A percentile compares a stretch with the other conserved stretches of the same genome.
phyloP scores from a whole-genome alignment of 2,113 vertebrate species.

The Cryptotis parvus region DNA sequence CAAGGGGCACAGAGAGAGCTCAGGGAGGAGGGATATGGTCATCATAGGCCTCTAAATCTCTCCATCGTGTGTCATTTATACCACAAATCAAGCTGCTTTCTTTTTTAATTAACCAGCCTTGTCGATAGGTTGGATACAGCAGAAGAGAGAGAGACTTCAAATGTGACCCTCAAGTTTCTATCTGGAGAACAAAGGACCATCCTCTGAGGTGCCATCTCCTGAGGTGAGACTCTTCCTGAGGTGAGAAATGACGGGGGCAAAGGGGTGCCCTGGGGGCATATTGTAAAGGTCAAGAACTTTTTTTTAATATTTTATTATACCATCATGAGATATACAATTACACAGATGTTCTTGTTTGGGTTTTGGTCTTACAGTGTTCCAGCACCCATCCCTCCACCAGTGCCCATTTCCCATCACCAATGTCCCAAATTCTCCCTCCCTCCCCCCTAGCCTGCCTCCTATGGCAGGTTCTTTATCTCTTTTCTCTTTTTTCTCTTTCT shows the following conservation, averaged over 20 bases:
- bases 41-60: not conserved
- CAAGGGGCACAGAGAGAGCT: not conserved
- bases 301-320: too few species aligned
- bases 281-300: not conserved
- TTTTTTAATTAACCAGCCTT: not conserved
- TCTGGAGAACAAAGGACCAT: not conserved
- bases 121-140: not conserved
- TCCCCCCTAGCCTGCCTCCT: too few species aligned
- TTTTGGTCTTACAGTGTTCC: too few species aligned
- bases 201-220: not conserved
- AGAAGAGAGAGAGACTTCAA: not conserved
- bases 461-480: too few species aligned
- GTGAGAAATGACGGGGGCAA: not conserved
- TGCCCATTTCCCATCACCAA: too few species aligned
- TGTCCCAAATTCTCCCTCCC: too few species aligned
- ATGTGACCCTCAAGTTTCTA: not conserved
- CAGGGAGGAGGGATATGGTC: not conserved
- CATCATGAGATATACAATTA: too few species aligned
- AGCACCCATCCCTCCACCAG: too few species aligned
- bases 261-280: too few species aligned
- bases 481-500: too few species aligned
- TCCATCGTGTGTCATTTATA: not conserved
- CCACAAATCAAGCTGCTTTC: not conserved
- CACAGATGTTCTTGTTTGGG: too few species aligned
- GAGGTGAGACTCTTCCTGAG: not conserved